Percentiles rank a stretch among this genome's conserved stretches.
These are phyloP conservation scores for Lochmaea crataegi DNA, from an alignment of 2,888 invertebrate species.

Conservation along the genomic window DNA sequence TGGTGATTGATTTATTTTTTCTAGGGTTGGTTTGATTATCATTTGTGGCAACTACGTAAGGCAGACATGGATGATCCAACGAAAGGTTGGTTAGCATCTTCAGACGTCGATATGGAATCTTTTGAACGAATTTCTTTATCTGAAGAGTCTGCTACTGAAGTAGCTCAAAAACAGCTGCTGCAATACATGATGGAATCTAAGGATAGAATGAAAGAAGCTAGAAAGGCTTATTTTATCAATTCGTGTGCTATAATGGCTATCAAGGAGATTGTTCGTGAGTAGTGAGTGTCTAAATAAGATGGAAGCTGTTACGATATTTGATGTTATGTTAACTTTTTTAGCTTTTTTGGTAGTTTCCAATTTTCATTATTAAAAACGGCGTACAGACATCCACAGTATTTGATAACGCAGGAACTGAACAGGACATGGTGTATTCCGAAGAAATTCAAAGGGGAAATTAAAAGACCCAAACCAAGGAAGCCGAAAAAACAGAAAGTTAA, in stretches of 20 bases:
- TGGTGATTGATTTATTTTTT: background rate
- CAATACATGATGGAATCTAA: slow-evolving; percentile 45
- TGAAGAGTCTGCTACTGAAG: slow-evolving; percentile 2
- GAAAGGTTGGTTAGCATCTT: slow-evolving; percentile 54
- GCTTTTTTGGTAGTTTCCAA: slow-evolving; percentile 62
- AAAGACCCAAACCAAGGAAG: slow-evolving; percentile 52
- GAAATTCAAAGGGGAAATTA: slow-evolving; percentile 56
- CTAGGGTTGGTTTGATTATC: slow-evolving; percentile 53
- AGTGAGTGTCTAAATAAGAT: slow-evolving; percentile 53
- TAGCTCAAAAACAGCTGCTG: slow-evolving; percentile 37
- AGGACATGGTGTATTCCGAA: slow-evolving; percentile 60
- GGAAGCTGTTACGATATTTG: no score
- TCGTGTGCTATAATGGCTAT: slow-evolving; percentile 59
- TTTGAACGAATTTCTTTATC: slow-evolving; percentile 11
- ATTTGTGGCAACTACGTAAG: slow-evolving; percentile 57
- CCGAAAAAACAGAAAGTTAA: slow-evolving; percentile 52
- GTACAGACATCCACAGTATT: slow-evolving; percentile 55
- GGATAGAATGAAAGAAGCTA: slow-evolving; percentile 38
- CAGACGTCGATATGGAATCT: slow-evolving; percentile 17
- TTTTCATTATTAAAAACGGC: slow-evolving; percentile 58
- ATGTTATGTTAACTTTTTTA: slow-evolving; percentile 44
- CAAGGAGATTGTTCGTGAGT: slow-evolving; percentile 61
- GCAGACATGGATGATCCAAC: slow-evolving; percentile 55
- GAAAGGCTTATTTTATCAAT: slow-evolving; percentile 55
- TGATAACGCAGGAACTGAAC: slow-evolving; percentile 60